Conservation (phyloP, 2,888 invertebrate genomes). For the Lepidocyrtoides sp. region DNA sequence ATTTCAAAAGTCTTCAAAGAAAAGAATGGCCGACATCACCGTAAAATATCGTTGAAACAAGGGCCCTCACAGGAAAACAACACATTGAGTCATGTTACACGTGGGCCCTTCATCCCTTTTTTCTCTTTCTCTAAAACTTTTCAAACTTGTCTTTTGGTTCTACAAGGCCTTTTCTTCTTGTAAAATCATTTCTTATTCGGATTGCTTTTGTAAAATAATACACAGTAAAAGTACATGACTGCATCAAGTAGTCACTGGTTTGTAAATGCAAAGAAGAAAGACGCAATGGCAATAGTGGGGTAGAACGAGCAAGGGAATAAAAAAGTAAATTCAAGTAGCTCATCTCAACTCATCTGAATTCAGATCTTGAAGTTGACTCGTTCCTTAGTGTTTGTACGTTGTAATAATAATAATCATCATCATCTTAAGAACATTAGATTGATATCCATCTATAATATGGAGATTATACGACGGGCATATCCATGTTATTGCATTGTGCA, state of each 20-base stretch:
- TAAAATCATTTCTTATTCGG: conserved; percentile 17
- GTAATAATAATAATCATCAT: conserved; percentile 77
- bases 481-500: background rate
- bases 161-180: background rate
- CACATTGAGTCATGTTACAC: conserved; percentile 78
- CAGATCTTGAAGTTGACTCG: conserved; percentile 83
- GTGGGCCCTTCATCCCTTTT: conserved; percentile 67
- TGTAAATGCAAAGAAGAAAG: background rate
- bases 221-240: background rate
- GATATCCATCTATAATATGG: conserved; percentile 59
- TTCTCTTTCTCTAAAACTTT: background rate
- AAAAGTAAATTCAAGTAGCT: conserved; percentile 82
- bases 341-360: conserved; percentile 84
- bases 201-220: conserved; percentile 19
- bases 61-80: conserved; percentile 77
- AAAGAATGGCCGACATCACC: conserved; percentile 68
- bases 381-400: conserved; percentile 77
- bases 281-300: too few relatives aligned
- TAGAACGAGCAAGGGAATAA: conserved; percentile 26
- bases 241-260: background rate
- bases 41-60: conserved; percentile 77
- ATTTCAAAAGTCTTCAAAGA: conserved; percentile 43
- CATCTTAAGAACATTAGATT: conserved; percentile 67
- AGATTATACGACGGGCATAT: conserved; percentile 25
- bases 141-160: conserved; percentile 9